phyloP scores from a whole-genome alignment of 2,888 invertebrate species.

The Poecilobothrus nobilitatus region DNA sequence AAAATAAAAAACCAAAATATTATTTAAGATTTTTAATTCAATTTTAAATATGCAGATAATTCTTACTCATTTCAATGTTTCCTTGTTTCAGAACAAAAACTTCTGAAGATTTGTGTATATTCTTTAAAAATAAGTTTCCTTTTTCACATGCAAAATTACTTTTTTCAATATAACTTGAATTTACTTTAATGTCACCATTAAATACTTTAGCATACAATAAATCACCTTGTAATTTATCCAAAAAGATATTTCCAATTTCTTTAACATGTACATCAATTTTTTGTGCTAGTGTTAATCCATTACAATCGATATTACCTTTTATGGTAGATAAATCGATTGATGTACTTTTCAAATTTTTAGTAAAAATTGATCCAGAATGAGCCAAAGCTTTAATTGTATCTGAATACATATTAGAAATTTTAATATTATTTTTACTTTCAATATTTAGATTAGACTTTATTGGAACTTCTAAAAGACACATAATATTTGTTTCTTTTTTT shows the following conservation, averaged over 20 bases:
- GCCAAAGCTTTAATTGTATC: slow-evolving; percentile 30
- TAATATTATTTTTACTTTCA: slow-evolving; percentile 26
- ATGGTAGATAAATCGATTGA: slow-evolving; percentile 30
- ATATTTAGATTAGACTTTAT: slow-evolving; percentile 34
- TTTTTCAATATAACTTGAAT: slow-evolving; percentile 37
- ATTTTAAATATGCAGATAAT: not conserved
- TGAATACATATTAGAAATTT: slow-evolving; percentile 31
- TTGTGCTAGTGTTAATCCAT: slow-evolving; percentile 34
- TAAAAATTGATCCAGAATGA: slow-evolving; percentile 27
- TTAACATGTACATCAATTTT: slow-evolving; percentile 30
- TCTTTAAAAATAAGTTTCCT: slow-evolving; percentile 35
- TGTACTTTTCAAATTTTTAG: slow-evolving; percentile 34
- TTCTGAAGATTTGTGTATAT: slow-evolving; percentile 37
- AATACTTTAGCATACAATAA: slow-evolving; percentile 32
- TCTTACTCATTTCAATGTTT: slow-evolving; percentile 38
- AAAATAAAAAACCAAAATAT: slow-evolving; percentile 5
- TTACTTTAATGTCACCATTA: slow-evolving; percentile 34
- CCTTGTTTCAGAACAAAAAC: slow-evolving; percentile 34
- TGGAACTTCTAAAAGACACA: slow-evolving; percentile 32
- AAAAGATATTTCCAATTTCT: slow-evolving; percentile 28
- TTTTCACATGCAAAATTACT: slow-evolving; percentile 37
- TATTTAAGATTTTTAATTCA: not conserved
- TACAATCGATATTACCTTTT: slow-evolving; percentile 34
- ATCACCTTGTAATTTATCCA: slow-evolving; percentile 39
- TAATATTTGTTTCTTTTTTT: slow-evolving; percentile 15